phyloP scores from a whole-genome alignment of 2,888 invertebrate species.

The Tubulanus polymorphus region DNA sequence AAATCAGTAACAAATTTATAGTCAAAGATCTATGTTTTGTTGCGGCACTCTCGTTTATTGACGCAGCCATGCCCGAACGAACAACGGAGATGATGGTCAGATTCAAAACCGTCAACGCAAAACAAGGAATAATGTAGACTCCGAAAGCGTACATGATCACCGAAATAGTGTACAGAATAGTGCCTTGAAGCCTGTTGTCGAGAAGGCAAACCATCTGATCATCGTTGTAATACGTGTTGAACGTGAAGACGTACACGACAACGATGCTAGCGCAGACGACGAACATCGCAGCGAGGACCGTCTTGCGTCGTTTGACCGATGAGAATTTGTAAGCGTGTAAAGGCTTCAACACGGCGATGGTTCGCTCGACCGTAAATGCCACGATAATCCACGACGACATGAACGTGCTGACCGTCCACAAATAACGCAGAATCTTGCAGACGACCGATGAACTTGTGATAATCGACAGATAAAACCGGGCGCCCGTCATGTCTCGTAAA shows the following conservation, averaged over 20 bases:
- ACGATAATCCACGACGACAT: constrained; percentile 1
- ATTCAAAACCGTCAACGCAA: too few relatives aligned
- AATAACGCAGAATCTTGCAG: background rate
- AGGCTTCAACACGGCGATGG: background rate
- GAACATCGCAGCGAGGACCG: background rate
- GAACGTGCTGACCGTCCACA: background rate
- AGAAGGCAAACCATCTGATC: background rate
- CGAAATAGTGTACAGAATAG: too few relatives aligned
- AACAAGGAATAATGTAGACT: too few relatives aligned
- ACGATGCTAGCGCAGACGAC: background rate
- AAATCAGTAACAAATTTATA: too few relatives aligned
- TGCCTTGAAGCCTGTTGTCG: background rate
- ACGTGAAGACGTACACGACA: background rate
- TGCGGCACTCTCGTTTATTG: too few relatives aligned
- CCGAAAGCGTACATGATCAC: too few relatives aligned
- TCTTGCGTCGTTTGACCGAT: background rate
- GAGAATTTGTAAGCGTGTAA: background rate
- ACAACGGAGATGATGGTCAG: too few relatives aligned
- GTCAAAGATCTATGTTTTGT: too few relatives aligned
- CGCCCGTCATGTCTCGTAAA: background rate
- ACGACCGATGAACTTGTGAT: background rate
- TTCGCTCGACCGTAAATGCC: background rate
- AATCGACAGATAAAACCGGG: background rate
- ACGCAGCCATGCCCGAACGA: too few relatives aligned
- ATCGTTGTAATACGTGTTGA: background rate